A percentile compares a stretch with the other conserved stretches of the same genome.
These are phyloP conservation scores for Drosophila meridionalis DNA, from an alignment of 2,888 invertebrate genomes.

Conservation along the genomic window DNA sequence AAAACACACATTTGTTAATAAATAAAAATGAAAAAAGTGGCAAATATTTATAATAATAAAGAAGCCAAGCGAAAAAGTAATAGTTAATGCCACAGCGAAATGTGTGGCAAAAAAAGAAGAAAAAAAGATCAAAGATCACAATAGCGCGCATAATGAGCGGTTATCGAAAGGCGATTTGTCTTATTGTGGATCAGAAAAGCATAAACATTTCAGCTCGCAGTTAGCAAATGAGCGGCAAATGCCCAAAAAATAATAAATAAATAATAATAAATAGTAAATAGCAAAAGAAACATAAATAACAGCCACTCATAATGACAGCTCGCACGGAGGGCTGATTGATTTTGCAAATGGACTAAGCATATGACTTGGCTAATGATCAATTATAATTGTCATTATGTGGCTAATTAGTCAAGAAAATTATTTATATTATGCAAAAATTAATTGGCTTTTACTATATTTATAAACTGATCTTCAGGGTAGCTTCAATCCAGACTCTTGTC, in stretches of 20 bases:
- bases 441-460: not conserved
- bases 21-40: conserved; percentile 12
- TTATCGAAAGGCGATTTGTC: conserved; percentile 58
- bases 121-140: conserved; percentile 45
- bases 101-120: conserved; percentile 29
- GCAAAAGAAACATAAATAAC: conserved; percentile 6
- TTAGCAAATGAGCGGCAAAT: conserved; percentile 45
- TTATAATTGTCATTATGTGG: conserved; percentile 9
- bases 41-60: conserved; percentile 16
- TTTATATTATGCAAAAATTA: not conserved
- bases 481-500: not conserved
- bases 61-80: not conserved
- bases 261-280: not conserved
- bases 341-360: conserved; percentile 11
- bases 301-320: conserved; percentile 23
- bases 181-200: conserved; percentile 30
- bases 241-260: conserved; percentile 1
- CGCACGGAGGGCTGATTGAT: conserved; percentile 48
- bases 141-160: conserved; percentile 63
- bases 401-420: conserved; percentile 12
- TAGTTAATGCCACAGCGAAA: conserved; percentile 26
- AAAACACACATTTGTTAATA: conserved; percentile 4
- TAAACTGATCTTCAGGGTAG: not conserved
- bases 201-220: conserved; percentile 32
- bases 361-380: not conserved